A percentile compares a stretch with the other conserved stretches of the same genome.
Evolutionary conservation across 2,888 invertebrate genomes (phyloP).

Genomic region (Eupsilia transversa): DNA sequence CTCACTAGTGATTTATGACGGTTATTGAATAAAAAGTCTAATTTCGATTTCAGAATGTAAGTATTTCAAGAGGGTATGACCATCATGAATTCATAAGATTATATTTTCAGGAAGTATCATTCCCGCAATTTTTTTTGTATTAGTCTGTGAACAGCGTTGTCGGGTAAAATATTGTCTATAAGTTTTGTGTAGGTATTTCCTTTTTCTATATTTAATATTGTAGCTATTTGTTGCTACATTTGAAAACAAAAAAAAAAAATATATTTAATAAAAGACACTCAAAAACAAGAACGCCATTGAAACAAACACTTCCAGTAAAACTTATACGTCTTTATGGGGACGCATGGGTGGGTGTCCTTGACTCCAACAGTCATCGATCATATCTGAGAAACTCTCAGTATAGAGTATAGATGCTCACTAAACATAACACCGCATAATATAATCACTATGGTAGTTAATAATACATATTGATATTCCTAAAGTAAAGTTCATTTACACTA

Average conservation of each 20-base stretch:
- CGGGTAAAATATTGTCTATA: too few relatives aligned
- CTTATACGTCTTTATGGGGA: slow-evolving; percentile 58
- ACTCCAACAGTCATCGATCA: slow-evolving; percentile 78
- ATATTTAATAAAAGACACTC: neutral
- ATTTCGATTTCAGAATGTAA: too few relatives aligned
- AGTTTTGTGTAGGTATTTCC: neutral
- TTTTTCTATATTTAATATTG: neutral
- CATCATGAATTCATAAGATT: neutral
- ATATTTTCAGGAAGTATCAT: neutral
- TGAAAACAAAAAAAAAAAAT: neutral
- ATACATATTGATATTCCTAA: slow-evolving; percentile 21
- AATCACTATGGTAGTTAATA: slow-evolving; percentile 49
- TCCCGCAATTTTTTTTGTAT: neutral
- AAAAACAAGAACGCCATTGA: neutral
- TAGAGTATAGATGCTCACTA: slow-evolving; percentile 58
- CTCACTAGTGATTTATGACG: too few relatives aligned
- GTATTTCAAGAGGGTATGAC: neutral
- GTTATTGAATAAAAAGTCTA: neutral
- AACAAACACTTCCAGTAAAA: slow-evolving; percentile 54
- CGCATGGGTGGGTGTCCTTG: slow-evolving; percentile 81
- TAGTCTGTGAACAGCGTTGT: too few relatives aligned
- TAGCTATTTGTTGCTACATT: neutral
- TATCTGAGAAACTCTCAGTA: slow-evolving; percentile 68
- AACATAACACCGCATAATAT: slow-evolving; percentile 66
- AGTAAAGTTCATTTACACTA: neutral